These are phyloP conservation scores for Dolomedes plantarius DNA, from an alignment of 2,888 invertebrate genomes.

Conservation along the genomic window DNA sequence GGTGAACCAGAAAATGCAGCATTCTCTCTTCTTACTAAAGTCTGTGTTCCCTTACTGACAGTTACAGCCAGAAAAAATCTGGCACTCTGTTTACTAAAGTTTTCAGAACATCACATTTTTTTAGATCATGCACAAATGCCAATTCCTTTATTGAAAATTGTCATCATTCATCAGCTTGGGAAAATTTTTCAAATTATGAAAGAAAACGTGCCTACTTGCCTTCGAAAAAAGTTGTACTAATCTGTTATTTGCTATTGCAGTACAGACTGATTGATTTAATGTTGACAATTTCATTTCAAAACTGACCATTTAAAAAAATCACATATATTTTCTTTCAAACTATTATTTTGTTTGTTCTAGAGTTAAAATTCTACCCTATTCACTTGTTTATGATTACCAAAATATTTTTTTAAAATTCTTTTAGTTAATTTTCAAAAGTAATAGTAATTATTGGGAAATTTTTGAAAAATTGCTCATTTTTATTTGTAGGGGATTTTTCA, in stretches of 20 bases:
- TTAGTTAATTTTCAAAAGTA: no score
- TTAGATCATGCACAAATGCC: not conserved
- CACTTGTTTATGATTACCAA: no score
- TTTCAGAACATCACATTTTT: not conserved
- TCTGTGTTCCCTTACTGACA: conserved; percentile 67
- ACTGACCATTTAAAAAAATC: no score
- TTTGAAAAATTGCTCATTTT: no score
- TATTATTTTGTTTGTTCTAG: no score
- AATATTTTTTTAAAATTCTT: no score
- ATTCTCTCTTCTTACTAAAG: conserved; percentile 63
- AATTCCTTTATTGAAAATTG: not conserved
- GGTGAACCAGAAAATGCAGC: conserved; percentile 66
- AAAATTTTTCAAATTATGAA: not conserved
- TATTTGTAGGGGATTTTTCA: no score
- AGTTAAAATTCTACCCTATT: no score
- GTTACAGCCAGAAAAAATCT: not conserved
- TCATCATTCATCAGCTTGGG: not conserved
- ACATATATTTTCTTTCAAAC: no score
- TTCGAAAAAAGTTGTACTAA: not conserved
- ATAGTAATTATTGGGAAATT: no score
- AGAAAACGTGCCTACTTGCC: conserved; percentile 11
- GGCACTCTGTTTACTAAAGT: not conserved
- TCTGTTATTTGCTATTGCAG: not conserved
- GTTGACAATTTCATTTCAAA: no score
- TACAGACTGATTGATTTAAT: no score